phyloP scores from a whole-genome alignment of 2,797 vertebrate species.

The Lutra lutra region DNA sequence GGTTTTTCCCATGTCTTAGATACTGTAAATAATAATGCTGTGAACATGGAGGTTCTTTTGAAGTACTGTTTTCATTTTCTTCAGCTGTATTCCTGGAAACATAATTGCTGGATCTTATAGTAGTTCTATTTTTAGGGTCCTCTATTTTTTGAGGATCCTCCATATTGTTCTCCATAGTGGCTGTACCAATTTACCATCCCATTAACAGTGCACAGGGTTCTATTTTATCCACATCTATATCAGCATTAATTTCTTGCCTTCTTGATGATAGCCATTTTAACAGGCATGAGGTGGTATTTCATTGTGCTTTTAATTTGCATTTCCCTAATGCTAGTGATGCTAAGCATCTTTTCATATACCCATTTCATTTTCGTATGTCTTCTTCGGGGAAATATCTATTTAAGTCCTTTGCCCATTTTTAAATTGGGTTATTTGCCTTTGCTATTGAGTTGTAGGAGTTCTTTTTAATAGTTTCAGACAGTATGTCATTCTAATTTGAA shows the following conservation, averaged over 20 bases:
- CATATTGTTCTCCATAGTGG: not conserved
- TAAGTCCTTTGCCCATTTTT: not conserved
- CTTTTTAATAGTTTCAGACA: not conserved
- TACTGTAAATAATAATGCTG: not conserved
- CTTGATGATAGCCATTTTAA: not conserved
- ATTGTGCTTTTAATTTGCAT: not conserved
- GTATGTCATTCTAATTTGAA: not conserved
- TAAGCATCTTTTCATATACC: not conserved
- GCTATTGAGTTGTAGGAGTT: not conserved
- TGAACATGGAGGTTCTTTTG: not conserved
- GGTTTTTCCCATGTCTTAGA: not conserved
- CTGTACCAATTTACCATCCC: not conserved
- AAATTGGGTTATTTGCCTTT: not conserved
- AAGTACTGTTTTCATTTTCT: not conserved
- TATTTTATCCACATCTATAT: not conserved
- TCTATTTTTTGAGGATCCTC: not conserved
- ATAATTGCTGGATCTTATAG: not conserved
- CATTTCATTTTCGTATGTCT: not conserved
- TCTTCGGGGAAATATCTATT: not conserved
- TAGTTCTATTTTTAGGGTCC: not conserved
- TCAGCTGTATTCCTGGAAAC: not conserved
- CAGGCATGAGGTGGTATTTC: not conserved
- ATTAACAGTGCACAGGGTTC: not conserved
- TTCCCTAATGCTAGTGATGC: not conserved
- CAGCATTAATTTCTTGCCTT: not conserved